Evolutionary conservation across 2,888 invertebrate genomes (phyloP), one percentile per base, ranked within the genome.

Genomic region (Sesia bembeciformis): DNA sequence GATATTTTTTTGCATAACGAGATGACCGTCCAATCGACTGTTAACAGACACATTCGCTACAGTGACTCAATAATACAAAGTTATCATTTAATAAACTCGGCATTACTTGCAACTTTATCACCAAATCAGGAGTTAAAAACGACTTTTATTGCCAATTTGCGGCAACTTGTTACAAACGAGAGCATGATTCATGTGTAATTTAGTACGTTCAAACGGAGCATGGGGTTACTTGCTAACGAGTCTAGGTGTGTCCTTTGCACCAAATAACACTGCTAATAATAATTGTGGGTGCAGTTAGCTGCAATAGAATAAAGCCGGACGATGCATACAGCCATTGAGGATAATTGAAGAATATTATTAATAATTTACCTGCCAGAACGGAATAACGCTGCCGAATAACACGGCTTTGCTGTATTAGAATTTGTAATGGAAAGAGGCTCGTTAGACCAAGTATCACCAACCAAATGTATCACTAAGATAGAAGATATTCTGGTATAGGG

Each of bases 221-320:
- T 71, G 72, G 80, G 74, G 78, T 79, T 76, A 79, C 75, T 74
- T 74, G 73, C 78, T 84, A 86, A 85, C 86, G 78, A 84, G 82
- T 81, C 74, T 81, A 83, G 86, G 87, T 83, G 87, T 85, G 86
- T 85, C 82, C 76, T 70, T 69, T 81, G 84, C 75, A 84, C 86
- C 82, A 82, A 81, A 86, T 84, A 83, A 77, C 78, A 71, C 70
- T 58, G 69, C 72, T 74, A 70, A 77, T 78, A 78, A 84, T 84
- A 82, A 85, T 84, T 83, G 80, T 80, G 67, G 81, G 81, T 78
- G 84, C 81, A 85, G 81, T 80, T 78, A 76, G 73, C 70, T 78
- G 76, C 78, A 80, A 74, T 77, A 67, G 68, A 71, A 74, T 70
- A 63, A 66, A 70, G 67, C 70, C 56, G 57, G 63, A 68, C 68